Percentiles rank a stretch among this genome's conserved stretches.
Conservation (phyloP, 2,113 vertebrate genomes). For the Petrocephalus microphthalmus region DNA sequence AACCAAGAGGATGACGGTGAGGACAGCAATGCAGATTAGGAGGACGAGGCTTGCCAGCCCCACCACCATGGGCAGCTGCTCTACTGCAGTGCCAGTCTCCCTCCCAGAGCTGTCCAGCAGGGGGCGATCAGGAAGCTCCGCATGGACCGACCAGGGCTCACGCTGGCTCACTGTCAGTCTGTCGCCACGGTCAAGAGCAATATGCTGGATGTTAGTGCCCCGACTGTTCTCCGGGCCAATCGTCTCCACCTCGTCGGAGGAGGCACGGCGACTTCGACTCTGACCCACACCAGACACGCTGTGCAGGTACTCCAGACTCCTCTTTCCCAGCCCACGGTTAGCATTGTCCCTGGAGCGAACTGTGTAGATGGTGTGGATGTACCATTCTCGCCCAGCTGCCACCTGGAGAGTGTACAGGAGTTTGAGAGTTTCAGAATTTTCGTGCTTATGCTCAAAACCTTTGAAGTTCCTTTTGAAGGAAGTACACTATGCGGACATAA, state of each 20-base stretch:
- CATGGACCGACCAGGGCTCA: conserved; percentile 41
- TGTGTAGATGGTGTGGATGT: conserved; percentile 60
- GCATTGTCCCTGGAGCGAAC: conserved; percentile 54
- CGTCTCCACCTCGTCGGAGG: conserved; percentile 35
- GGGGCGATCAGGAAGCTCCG: conserved; percentile 41
- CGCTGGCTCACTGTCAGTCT: conserved; percentile 51
- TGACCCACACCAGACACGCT: conserved; percentile 26
- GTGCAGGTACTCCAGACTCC: conserved; percentile 55
- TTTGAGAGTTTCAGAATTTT: neutral
- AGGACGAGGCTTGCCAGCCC: conserved; percentile 56
- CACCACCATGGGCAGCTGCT: conserved; percentile 46
- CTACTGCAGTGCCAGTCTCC: conserved; percentile 36
- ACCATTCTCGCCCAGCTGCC: conserved; percentile 61
- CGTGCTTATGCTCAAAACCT: neutral
- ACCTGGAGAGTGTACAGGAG: conserved; percentile 44
- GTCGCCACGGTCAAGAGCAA: conserved; percentile 52
- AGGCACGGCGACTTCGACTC: conserved; percentile 43
- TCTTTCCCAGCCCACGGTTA: conserved; percentile 55
- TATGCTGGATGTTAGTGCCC: conserved; percentile 58
- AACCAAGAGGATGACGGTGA: conserved; percentile 46
- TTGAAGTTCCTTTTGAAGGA: neutral
- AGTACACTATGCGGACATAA: neutral
- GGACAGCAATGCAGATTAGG: conserved; percentile 46
- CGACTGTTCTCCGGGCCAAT: conserved; percentile 54
- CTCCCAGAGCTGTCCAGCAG: conserved; percentile 49